Evolutionary conservation across 2,888 invertebrate species (phyloP).

Genomic region (Melanostoma scalare): DNA sequence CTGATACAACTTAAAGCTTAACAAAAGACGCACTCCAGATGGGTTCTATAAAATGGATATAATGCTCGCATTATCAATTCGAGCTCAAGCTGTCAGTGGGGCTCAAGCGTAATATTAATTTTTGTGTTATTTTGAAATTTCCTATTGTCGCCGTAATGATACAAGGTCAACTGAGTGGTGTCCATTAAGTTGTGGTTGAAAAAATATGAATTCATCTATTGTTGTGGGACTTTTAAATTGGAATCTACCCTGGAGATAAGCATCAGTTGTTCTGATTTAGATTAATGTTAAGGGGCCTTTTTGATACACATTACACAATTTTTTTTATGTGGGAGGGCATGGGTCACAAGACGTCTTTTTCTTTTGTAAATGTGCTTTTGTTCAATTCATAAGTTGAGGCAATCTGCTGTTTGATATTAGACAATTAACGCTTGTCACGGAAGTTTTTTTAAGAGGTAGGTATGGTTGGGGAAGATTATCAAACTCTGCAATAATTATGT

Average conservation of each 20-base stretch:
- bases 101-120: conserved; percentile 14
- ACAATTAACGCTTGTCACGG: too few relatives aligned
- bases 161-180: conserved; percentile 39
- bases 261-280: background rate
- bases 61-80: conserved; percentile 9
- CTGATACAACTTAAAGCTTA: background rate
- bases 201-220: conserved; percentile 30
- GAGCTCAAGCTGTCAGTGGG: background rate
- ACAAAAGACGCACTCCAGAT: conserved; percentile 18
- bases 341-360: too few relatives aligned
- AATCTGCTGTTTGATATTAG: too few relatives aligned
- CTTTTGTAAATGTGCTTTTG: too few relatives aligned
- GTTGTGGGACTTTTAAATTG: conserved; percentile 26
- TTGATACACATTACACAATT: too few relatives aligned
- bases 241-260: background rate
- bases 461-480: too few relatives aligned
- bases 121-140: conserved; percentile 26
- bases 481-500: too few relatives aligned
- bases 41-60: background rate
- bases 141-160: conserved; percentile 9
- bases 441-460: too few relatives aligned
- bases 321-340: too few relatives aligned
- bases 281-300: conserved; percentile 2
- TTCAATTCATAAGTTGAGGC: too few relatives aligned
- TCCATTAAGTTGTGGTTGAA: conserved; percentile 26